Percentiles rank a stretch among this genome's conserved stretches.
phyloP scores from a whole-genome alignment of 2,888 invertebrate species.

The Nemapogon koenigi region DNA sequence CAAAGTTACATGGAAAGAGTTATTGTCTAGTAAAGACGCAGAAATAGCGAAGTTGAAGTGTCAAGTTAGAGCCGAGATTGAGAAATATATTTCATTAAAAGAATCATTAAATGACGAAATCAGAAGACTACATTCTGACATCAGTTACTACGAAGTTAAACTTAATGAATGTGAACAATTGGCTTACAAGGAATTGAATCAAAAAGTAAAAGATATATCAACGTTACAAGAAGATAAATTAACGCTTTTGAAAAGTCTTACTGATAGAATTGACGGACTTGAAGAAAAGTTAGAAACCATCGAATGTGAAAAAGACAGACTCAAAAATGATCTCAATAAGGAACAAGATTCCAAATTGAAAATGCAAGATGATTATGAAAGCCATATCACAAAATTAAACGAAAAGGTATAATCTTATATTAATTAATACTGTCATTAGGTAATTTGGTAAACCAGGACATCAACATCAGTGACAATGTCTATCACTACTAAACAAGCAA shows the following conservation, averaged over 20 bases:
- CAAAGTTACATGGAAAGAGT: too few relatives aligned
- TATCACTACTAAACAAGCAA: too few relatives aligned
- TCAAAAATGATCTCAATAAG: conserved; percentile 31
- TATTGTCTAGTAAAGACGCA: too few relatives aligned
- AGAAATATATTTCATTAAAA: conserved; percentile 3
- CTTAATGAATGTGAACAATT: conserved; percentile 32
- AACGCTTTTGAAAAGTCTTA: conserved; percentile 34
- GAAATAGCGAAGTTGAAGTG: not conserved
- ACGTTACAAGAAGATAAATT: conserved; percentile 44
- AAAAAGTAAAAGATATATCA: conserved; percentile 39
- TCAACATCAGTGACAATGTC: too few relatives aligned
- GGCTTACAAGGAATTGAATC: conserved; percentile 29
- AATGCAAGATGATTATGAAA: conserved; percentile 22
- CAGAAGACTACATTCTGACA: conserved; percentile 37
- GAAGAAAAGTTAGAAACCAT: conserved; percentile 27
- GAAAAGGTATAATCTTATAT: too few relatives aligned
- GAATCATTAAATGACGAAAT: conserved; percentile 31
- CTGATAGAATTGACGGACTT: conserved; percentile 36
- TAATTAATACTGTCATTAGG: too few relatives aligned
- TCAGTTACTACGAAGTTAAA: conserved; percentile 41
- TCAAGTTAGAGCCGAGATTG: not conserved
- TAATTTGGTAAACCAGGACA: too few relatives aligned
- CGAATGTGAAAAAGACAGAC: conserved; percentile 14
- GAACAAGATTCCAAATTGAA: conserved; percentile 34
- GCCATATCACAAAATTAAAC: conserved; percentile 9